Base-by-base conservation (phyloP, 2,797 vertebrate genomes). In the Mastacembelus armatus region DNA sequence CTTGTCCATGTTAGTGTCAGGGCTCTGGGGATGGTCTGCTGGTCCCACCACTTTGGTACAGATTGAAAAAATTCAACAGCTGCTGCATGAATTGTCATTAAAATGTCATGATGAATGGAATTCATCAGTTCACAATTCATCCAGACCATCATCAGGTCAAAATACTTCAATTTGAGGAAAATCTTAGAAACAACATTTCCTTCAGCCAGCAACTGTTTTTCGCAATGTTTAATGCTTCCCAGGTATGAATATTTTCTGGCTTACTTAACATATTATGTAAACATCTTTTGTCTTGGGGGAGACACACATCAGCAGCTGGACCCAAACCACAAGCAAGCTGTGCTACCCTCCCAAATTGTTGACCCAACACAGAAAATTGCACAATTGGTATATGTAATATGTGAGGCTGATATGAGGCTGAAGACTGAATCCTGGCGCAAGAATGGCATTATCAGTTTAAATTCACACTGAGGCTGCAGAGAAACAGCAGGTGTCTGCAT, bases 401-500 rank as follows among this genome's bases (percentile, higher is more conserved):
- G n/a, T 52, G 24, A 33, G 0, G 18, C 50, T 42, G 4, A 51
- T 9, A 40, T 6, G 12, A 61, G 49, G 45, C 22, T 35, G 16
- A 36, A 24, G 26, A 8, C 50, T 66, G 1, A 43, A 44, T 35
- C 4, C 3, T 43, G 50, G 7, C 2, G 14, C 22, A 48, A 33
- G 15, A 66, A 38, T 38, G 43, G 9, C 45, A 56, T 7, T 22
- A 39, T 48, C 27, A 22, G 51, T 74, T 80, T 66, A 29, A 66
- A 60, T 39, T 48, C 56, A 47, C 19, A 32, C 57, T 14, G 16
- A 57, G 29, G n/a, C 10, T 22, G 42, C 30, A 66, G 30, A 58
- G 35, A 70, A 67, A 30, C 60, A 77, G 47, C 39, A 73, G 38
- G 52, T 69, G 59, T 33, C 61, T 55, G 40, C 27, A 47, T 59